Evolutionary conservation across 2,113 vertebrate genomes (phyloP).

Genomic region (Myanophis thanlyinensis): DNA sequence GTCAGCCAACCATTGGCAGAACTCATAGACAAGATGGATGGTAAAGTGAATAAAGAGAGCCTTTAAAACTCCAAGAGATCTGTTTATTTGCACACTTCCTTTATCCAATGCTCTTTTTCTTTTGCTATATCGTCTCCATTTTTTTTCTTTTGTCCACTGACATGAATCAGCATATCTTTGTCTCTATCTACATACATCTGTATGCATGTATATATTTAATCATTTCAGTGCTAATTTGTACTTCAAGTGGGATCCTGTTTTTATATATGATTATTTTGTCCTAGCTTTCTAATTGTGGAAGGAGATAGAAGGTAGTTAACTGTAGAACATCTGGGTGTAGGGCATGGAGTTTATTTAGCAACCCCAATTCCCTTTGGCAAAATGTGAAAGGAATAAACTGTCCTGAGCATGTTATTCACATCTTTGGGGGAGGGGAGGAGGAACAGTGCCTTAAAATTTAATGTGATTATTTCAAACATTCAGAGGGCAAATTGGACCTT

Average conservation of each 20-base stretch:
- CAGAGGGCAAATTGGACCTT: background rate
- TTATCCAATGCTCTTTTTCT: background rate
- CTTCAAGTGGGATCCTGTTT: background rate
- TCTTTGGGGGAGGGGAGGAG: no score
- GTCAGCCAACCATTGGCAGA: background rate
- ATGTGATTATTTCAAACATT: background rate
- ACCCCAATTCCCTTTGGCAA: background rate
- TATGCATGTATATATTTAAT: background rate
- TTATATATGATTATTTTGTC: background rate
- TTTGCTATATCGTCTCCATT: background rate
- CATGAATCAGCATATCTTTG: background rate
- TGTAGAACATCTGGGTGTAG: background rate
- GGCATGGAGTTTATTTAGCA: background rate
- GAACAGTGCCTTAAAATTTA: background rate
- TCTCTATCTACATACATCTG: background rate
- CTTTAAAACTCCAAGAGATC: background rate
- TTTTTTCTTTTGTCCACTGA: background rate
- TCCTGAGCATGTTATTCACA: background rate
- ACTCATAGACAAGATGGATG: background rate
- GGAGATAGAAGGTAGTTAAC: background rate
- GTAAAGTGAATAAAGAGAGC: background rate
- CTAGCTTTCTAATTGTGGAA: background rate
- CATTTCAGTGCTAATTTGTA: background rate
- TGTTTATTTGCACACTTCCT: background rate
- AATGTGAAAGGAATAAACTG: background rate